Percentiles rank a stretch among this genome's conserved stretches.
Conservation (phyloP, 2,113 vertebrate genomes). For the Amblyornis subalaris region DNA sequence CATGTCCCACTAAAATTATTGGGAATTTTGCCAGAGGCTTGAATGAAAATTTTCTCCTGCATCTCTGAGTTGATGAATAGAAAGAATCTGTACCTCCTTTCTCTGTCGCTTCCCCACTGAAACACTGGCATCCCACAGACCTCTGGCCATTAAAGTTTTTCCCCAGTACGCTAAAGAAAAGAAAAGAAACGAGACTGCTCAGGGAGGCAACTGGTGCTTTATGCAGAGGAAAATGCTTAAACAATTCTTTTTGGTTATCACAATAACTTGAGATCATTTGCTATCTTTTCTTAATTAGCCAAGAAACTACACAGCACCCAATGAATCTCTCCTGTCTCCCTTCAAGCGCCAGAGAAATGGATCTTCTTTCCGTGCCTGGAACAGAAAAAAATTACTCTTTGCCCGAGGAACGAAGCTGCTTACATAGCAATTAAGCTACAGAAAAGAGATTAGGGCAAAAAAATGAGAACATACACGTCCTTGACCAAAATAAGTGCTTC, state of each 20-base stretch:
- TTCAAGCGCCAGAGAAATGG: not conserved
- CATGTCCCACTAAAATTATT: not conserved
- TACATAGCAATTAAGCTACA: no score
- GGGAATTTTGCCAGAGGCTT: constrained; percentile 43
- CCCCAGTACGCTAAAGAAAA: not conserved
- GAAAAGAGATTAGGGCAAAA: not conserved
- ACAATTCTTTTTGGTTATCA: not conserved
- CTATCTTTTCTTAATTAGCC: not conserved
- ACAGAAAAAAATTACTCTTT: not conserved
- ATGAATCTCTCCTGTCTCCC: not conserved
- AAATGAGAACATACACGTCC: not conserved
- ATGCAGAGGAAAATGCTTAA: not conserved
- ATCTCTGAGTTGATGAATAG: not conserved
- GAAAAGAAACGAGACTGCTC: not conserved
- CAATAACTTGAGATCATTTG: not conserved
- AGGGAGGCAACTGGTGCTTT: not conserved
- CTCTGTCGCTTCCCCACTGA: not conserved
- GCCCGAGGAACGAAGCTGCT: not conserved
- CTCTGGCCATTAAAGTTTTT: not conserved
- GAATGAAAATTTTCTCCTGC: constrained; percentile 20
- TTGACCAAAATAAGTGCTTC: not conserved
- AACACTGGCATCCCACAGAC: not conserved
- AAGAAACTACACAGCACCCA: not conserved
- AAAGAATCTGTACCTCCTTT: not conserved
- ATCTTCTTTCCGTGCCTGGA: not conserved